Conservation (phyloP, 2,113 vertebrate genomes). For the Peromyscus maniculatus region DNA sequence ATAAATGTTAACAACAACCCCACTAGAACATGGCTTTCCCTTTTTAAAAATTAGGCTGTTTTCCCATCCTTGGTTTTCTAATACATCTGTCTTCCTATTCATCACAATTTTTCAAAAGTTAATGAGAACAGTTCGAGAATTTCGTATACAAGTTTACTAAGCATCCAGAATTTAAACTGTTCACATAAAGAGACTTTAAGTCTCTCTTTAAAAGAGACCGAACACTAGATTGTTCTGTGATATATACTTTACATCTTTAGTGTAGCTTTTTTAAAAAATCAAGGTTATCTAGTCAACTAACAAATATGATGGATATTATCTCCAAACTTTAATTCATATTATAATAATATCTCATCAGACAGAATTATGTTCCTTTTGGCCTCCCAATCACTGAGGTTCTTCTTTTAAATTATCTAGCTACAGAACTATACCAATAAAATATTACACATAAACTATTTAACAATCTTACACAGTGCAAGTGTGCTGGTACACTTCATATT, state of each 20-base stretch:
- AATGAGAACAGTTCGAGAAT: background rate
- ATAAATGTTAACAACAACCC: background rate
- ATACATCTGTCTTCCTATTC: background rate
- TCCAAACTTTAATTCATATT: background rate
- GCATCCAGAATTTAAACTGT: background rate
- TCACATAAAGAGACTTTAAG: background rate
- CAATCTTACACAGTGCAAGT: conserved; percentile 10
- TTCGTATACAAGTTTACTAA: background rate
- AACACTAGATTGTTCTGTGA: background rate
- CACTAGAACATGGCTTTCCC: background rate
- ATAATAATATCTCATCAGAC: background rate
- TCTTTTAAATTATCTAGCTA: conserved; percentile 24
- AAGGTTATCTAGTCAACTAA: background rate
- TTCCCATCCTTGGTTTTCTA: conserved; percentile 21
- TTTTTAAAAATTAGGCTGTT: conserved; percentile 33
- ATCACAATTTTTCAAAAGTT: conserved; percentile 38
- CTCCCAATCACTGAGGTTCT: background rate
- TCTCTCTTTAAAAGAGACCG: conserved; percentile 25
- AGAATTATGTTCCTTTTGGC: conserved; percentile 27
- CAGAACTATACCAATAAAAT: background rate
- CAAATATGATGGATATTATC: conserved; percentile 8
- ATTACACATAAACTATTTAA: conserved; percentile 26
- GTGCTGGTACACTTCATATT: background rate
- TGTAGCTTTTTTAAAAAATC: conserved; percentile 35
- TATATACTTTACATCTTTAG: background rate